These are phyloP conservation scores for Machimus rusticus DNA, from an alignment of 2,888 invertebrate genomes.

Conservation along the genomic window DNA sequence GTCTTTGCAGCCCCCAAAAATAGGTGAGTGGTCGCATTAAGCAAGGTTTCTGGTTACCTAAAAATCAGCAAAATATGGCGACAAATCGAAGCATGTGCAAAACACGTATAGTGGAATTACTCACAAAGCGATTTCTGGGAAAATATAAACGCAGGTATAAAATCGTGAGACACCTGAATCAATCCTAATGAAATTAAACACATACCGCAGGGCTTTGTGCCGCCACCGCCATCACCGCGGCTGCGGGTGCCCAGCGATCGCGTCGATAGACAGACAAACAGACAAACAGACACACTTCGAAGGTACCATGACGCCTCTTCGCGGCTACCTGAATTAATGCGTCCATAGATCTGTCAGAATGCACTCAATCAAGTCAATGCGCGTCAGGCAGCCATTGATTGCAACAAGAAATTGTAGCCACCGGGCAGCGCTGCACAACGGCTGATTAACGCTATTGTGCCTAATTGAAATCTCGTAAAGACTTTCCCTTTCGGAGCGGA, in stretches of 20 bases:
- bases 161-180: neutral
- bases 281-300: neutral
- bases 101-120: neutral
- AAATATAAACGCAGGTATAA: neutral
- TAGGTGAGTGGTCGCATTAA: neutral
- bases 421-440: neutral
- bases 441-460: conserved; percentile 38
- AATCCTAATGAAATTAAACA: neutral
- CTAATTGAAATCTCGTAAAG: conserved; percentile 24
- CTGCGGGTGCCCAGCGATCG: neutral
- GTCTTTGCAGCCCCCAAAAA: neutral
- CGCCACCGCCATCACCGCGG: neutral
- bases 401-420: neutral
- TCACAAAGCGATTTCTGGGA: neutral
- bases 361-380: conserved; percentile 37
- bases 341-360: conserved; percentile 26
- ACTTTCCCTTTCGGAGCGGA: conserved; percentile 29
- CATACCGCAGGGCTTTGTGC: neutral
- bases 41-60: neutral
- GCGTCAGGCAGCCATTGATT: conserved; percentile 29
- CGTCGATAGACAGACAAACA: neutral
- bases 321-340: conserved; percentile 18
- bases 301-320: neutral
- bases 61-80: neutral
- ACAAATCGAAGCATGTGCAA: neutral